Evolutionary conservation across 1,140 invertebrate species (phyloP), one percentile per base, ranked within the genome.

Genomic region (Aphis gossypii): DNA sequence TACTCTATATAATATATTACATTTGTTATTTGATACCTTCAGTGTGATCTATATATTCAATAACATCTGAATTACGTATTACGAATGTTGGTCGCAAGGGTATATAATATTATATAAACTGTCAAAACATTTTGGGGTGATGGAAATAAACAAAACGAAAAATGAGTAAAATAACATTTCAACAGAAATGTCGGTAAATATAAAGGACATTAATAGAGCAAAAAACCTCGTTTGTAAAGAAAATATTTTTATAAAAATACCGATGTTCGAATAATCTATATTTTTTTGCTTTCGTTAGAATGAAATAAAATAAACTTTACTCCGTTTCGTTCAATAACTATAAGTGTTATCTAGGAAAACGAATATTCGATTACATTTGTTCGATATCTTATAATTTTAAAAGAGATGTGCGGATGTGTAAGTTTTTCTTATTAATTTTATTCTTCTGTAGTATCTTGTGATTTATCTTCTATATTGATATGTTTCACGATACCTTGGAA

Each of bases 131-230:
- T 89, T 89, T 25, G 87, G 11, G 46, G 51, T 54, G 87, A 51
- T 21, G 48, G 46, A 48, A 86, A 35, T 89, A 38, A 38, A 89
- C 48, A 56, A 88, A 89, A 89, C 87, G 35, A 38, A 3, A 38
- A 38, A 54, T 35, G 51, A 89, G 35, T 89, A 89, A 89, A 89
- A 54, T 89, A 89, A 89, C 87, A 89, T 35, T 89, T 56, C n/a
- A 38, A 38, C 20, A 23, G 21, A 23, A 89, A 89, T 25, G 51
- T 56, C 21, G 46, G 48, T 89, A 89, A 54, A 87, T 87, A 87
- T 6, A 48, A 38, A 44, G 21, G 83, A 86, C 25, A 3, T 30
- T 9, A 89, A 48, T 23, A 51, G 86, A 4, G 46, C n/a, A 21
- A 51, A 51, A 51, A 88, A 51, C 46, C n/a, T 88, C 46, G 25